phyloP scores from a whole-genome alignment of 1,140 invertebrate genomes.

The Lamellibrachia luymesi region DNA sequence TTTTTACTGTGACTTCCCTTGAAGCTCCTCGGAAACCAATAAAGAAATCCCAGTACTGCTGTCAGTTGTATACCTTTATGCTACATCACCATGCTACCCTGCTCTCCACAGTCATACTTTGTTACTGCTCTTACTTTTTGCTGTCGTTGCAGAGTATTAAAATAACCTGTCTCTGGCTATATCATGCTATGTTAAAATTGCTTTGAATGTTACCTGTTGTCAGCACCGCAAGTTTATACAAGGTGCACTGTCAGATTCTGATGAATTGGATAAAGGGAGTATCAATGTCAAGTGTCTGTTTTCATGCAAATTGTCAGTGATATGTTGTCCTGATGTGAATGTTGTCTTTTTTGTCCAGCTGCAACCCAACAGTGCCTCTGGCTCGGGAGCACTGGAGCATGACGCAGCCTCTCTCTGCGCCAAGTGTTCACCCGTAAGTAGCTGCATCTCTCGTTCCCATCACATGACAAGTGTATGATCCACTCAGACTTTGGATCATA shows the following conservation, averaged over 20 bases:
- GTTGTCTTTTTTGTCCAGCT: constrained; percentile 64
- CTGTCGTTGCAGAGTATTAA: not conserved
- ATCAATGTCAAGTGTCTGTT: not conserved
- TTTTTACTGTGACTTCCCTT: not conserved
- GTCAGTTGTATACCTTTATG: not conserved
- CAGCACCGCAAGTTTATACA: not conserved
- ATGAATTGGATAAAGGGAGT: not conserved
- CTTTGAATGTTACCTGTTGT: not conserved
- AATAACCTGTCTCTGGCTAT: not conserved
- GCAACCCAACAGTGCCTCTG: constrained; percentile 86
- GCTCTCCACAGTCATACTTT: not conserved
- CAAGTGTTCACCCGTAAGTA: constrained; percentile 63
- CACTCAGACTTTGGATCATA: too few species aligned
- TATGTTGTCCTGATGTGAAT: not conserved
- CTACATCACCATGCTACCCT: not conserved
- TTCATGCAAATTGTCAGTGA: not conserved
- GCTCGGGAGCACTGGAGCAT: constrained; percentile 93
- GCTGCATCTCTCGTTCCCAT: not conserved
- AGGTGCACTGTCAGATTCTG: not conserved
- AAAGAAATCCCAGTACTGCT: not conserved
- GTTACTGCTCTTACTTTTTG: not conserved
- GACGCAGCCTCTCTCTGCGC: constrained; percentile 89
- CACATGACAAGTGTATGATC: too few species aligned
- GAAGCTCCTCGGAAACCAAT: not conserved
- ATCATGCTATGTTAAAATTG: not conserved